A percentile compares a stretch with the other conserved stretches of the same genome.
Conservation (phyloP, 64 coral and sea anemone species). For the Porites lutea region DNA sequence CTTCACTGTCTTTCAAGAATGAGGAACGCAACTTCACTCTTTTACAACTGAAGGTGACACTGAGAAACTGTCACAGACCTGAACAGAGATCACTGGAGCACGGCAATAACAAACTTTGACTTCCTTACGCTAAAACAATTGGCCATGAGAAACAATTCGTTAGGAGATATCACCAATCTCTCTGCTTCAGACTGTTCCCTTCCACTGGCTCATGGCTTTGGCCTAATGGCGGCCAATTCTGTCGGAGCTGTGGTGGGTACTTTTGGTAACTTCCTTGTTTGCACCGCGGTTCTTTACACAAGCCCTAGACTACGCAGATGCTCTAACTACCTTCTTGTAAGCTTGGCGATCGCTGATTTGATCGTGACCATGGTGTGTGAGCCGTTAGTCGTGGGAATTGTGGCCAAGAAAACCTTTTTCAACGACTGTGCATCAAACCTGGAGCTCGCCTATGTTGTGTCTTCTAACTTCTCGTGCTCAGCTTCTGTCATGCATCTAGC, state of each 20-base stretch:
- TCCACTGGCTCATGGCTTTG: neutral
- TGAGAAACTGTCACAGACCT: no score
- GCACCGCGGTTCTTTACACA: conserved; percentile 17
- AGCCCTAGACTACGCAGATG: neutral
- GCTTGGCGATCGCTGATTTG: conserved; percentile 43
- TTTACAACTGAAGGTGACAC: no score
- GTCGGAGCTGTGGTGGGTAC: conserved; percentile 1
- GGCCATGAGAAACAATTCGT: neutral
- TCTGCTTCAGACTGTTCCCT: neutral
- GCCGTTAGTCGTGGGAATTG: conserved; percentile 8
- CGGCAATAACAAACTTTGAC: no score
- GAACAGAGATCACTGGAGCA: no score
- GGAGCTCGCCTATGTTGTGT: conserved; percentile 45
- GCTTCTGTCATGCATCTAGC: conserved; percentile 49
- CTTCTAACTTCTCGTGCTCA: conserved; percentile 26
- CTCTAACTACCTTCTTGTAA: conserved; percentile 50
- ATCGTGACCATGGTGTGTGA: conserved; percentile 33
- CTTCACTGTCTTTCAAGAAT: no score
- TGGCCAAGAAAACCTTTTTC: conserved; percentile 21
- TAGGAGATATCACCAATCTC: neutral
- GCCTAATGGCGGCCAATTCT: conserved; percentile 20
- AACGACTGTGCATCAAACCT: conserved; percentile 23
- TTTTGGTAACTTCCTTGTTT: conserved; percentile 34
- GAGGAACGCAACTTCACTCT: no score
- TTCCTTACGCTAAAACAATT: no score